Conservation (phyloP, 2,113 vertebrate species). For the Xiphophorus couchianus region DNA sequence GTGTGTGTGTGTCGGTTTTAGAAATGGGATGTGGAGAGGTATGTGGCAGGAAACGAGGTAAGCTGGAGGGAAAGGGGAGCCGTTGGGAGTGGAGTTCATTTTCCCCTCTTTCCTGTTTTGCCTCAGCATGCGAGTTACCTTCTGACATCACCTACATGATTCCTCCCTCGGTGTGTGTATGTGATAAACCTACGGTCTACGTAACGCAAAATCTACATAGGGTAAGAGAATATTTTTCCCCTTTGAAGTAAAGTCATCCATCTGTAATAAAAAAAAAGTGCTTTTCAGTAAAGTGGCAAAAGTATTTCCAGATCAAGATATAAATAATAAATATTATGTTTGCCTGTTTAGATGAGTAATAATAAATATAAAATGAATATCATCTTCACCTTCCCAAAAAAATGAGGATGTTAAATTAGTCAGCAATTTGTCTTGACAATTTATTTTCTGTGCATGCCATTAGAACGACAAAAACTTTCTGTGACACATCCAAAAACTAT, state of each 20-base stretch:
- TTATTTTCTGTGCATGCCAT: too few species aligned
- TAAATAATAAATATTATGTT: too few species aligned
- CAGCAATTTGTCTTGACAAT: too few species aligned
- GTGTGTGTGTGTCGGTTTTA: constrained; percentile 1
- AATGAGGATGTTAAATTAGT: too few species aligned
- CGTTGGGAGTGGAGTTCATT: constrained; percentile 51
- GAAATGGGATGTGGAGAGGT: constrained; percentile 17
- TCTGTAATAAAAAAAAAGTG: neutral
- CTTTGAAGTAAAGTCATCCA: neutral
- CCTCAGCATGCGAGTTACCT: constrained; percentile 23
- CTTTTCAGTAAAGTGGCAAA: neutral
- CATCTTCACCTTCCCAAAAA: too few species aligned
- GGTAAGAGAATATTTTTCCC: neutral
- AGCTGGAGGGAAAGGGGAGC: constrained; percentile 34
- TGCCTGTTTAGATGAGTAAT: too few species aligned
- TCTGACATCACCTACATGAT: constrained; percentile 18
- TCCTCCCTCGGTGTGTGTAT: constrained; percentile 7
- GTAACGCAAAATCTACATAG: neutral
- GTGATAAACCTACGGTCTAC: constrained; percentile 3
- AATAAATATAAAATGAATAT: too few species aligned
- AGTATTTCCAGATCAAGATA: too few species aligned
- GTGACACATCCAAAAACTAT: too few species aligned
- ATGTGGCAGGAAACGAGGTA: constrained; percentile 67
- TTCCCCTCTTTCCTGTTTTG: constrained; percentile 63
- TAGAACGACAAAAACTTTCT: too few species aligned